Evolutionary conservation across 2,113 vertebrate species (phyloP).

Genomic region (Notothenia coriiceps): DNA sequence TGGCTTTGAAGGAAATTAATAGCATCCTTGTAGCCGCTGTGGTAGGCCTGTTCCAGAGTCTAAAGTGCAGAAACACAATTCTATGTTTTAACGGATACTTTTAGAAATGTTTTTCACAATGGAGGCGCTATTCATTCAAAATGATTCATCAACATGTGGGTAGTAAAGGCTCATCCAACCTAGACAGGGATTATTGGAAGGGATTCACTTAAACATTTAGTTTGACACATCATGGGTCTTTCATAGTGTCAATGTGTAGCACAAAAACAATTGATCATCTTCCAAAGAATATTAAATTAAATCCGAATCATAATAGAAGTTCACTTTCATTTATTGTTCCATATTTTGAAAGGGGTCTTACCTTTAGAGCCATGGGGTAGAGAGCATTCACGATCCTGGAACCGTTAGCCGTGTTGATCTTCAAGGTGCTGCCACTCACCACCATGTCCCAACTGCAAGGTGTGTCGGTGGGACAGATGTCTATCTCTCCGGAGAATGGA

Average conservation of each 20-base stretch:
- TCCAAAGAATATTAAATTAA: neutral
- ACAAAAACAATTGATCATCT: neutral
- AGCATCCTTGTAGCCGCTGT: slow-evolving; percentile 79
- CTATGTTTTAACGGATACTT: neutral
- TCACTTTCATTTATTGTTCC: neutral
- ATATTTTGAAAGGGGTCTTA: slow-evolving; percentile 65
- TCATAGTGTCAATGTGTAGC: neutral
- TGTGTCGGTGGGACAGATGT: slow-evolving; percentile 88
- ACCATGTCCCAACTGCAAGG: slow-evolving; percentile 84
- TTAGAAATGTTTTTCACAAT: neutral
- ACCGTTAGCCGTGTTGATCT: slow-evolving; percentile 87
- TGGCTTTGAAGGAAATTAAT: slow-evolving; percentile 68
- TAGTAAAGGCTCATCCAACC: neutral
- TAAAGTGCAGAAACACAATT: slow-evolving; percentile 33
- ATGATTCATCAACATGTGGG: neutral
- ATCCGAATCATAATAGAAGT: neutral
- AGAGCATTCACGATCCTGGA: slow-evolving; percentile 85
- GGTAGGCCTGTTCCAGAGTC: slow-evolving; percentile 75
- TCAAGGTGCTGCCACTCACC: slow-evolving; percentile 83
- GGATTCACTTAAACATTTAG: neutral
- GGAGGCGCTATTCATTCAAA: neutral
- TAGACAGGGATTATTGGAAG: neutral
- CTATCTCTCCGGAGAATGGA: slow-evolving; percentile 90
- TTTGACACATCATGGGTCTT: neutral
- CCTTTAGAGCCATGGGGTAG: slow-evolving; percentile 85